Evolutionary conservation across 2,888 invertebrate genomes (phyloP).

Genomic region (Lamellibrachia satsuma): DNA sequence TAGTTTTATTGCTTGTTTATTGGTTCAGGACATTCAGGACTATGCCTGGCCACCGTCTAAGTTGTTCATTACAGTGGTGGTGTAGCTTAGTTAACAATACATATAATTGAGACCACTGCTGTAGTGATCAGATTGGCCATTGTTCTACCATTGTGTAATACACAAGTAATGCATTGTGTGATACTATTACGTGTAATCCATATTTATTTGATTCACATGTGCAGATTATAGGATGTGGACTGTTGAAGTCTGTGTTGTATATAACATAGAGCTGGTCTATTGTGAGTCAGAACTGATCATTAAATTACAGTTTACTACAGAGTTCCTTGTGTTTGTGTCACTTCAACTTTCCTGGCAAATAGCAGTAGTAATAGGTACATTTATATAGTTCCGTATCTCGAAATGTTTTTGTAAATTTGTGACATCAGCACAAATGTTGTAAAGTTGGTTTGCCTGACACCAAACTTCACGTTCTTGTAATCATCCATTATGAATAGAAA

Average conservation of each 20-base stretch:
- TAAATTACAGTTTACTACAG: neutral
- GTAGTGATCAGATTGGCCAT: neutral
- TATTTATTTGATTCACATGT: neutral
- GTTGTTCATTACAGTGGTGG: neutral
- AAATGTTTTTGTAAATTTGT: no score
- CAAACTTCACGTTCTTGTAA: no score
- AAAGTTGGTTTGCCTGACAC: no score
- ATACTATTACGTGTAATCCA: conserved; percentile 8
- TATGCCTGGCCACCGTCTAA: neutral
- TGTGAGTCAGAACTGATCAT: neutral
- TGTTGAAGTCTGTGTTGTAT: neutral
- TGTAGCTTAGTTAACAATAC: neutral
- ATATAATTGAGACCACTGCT: neutral
- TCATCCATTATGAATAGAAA: no score
- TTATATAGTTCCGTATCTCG: no score
- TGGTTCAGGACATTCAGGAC: neutral
- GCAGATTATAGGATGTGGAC: neutral
- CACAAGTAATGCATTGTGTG: neutral
- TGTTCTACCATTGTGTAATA: neutral
- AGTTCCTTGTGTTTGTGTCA: neutral
- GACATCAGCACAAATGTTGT: no score
- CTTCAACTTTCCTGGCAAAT: neutral
- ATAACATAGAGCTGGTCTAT: neutral
- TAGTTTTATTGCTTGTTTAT: neutral
- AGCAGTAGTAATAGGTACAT: no score